A percentile compares a stretch with the other conserved stretches of the same genome.
Conservation (phyloP, 2,113 vertebrate species). For the Rhinoptilus africanus region DNA sequence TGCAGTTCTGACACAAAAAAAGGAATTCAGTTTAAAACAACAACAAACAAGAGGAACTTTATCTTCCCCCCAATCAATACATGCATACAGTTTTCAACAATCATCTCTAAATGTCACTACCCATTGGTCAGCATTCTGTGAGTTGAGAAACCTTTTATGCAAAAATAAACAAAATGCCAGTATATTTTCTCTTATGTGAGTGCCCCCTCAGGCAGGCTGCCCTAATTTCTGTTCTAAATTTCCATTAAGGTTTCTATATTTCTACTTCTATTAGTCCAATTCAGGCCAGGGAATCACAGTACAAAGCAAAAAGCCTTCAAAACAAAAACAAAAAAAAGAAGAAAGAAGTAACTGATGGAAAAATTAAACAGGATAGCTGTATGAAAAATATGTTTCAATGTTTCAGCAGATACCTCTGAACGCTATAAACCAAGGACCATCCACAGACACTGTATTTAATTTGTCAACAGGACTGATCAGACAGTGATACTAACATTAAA, state of each 20-base stretch:
- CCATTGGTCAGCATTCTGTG: background rate
- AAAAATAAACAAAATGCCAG: background rate
- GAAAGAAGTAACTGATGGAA: background rate
- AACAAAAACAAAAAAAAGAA: background rate
- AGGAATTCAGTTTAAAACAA: constrained; percentile 13
- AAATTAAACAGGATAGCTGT: background rate
- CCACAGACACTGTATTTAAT: background rate
- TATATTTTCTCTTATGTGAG: background rate
- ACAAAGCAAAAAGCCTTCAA: background rate
- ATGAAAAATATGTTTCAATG: background rate
- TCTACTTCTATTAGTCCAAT: background rate
- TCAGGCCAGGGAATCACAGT: background rate
- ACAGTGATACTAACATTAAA: background rate
- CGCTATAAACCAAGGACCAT: background rate
- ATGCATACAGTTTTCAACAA: background rate
- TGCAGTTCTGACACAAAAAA: constrained; percentile 78
- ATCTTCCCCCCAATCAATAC: background rate
- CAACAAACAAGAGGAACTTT: background rate
- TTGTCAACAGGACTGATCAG: background rate
- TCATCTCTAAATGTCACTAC: background rate
- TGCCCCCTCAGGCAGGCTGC: background rate
- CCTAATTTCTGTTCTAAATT: background rate
- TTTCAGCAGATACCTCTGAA: background rate
- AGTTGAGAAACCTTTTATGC: background rate
- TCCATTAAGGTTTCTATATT: background rate